Evolutionary conservation across 2,888 invertebrate genomes (phyloP).

Genomic region (Hemithea aestivaria): DNA sequence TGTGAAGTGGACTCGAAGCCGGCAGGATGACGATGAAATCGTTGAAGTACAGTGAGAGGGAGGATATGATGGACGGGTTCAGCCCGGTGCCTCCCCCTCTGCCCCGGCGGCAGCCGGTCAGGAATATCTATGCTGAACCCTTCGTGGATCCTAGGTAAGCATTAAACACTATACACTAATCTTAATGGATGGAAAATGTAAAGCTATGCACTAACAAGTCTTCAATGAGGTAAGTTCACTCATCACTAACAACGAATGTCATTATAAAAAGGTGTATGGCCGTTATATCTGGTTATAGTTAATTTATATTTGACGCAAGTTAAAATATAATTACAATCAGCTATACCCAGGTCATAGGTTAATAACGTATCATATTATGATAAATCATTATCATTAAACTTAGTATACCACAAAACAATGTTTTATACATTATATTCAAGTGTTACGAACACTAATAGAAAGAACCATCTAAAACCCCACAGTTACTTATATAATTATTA

Average conservation of each 20-base stretch:
- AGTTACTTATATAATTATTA: no score
- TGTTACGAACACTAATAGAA: no score
- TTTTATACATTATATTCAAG: no score
- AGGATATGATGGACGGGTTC: constrained; percentile 76
- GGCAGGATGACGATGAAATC: constrained; percentile 81
- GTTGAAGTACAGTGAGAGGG: constrained; percentile 76
- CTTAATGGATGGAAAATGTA: constrained; percentile 31
- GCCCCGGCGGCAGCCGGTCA: constrained; percentile 79
- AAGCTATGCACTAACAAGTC: constrained; percentile 19
- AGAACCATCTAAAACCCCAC: no score
- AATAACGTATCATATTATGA: no score
- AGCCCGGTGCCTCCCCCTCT: constrained; percentile 81
- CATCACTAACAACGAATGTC: not conserved
- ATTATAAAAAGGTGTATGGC: no score
- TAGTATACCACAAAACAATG: no score
- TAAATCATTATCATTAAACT: no score
- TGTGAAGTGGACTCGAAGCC: constrained; percentile 62
- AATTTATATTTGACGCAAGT: no score
- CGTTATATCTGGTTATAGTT: no score
- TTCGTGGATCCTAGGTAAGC: constrained; percentile 81
- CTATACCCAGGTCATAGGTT: no score
- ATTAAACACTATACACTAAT: constrained; percentile 19
- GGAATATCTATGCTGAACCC: constrained; percentile 83
- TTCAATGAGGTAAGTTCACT: constrained; percentile 1
- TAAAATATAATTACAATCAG: no score